Percentiles rank a stretch among this genome's conserved stretches.
These are phyloP conservation scores for Sebastes reedi DNA, from an alignment of 2,797 vertebrate genomes.

Conservation along the genomic window DNA sequence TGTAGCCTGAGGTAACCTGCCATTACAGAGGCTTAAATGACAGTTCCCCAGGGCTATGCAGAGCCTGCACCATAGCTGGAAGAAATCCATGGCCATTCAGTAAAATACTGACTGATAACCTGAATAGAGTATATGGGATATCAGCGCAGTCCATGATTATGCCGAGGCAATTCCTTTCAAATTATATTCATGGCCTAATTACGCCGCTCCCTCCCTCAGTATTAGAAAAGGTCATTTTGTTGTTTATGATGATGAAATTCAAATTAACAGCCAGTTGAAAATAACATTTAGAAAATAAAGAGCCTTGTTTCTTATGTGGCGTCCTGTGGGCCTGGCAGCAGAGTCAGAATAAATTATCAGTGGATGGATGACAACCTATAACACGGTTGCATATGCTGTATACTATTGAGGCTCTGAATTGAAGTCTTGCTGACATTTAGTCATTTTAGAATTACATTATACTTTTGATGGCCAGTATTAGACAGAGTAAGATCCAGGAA, in stretches of 20 bases:
- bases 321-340: neutral
- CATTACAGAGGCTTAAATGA: neutral
- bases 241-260: neutral
- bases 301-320: neutral
- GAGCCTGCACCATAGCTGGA: neutral
- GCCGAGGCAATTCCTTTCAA: neutral
- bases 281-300: neutral
- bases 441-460: neutral
- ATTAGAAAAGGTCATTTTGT: neutral
- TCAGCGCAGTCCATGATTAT: neutral
- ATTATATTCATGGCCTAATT: neutral
- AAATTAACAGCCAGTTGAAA: neutral
- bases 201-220: neutral
- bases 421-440: neutral
- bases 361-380: neutral
- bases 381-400: neutral
- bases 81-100: neutral
- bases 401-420: neutral
- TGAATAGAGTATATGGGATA: neutral
- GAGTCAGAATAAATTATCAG: neutral
- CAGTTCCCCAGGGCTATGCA: neutral
- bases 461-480: neutral
- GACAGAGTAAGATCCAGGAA: neutral
- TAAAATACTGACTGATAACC: neutral
- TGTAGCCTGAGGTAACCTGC: neutral